These are phyloP conservation scores for Rostratula benghalensis DNA, from an alignment of 2,113 vertebrate genomes.

Conservation along the genomic window DNA sequence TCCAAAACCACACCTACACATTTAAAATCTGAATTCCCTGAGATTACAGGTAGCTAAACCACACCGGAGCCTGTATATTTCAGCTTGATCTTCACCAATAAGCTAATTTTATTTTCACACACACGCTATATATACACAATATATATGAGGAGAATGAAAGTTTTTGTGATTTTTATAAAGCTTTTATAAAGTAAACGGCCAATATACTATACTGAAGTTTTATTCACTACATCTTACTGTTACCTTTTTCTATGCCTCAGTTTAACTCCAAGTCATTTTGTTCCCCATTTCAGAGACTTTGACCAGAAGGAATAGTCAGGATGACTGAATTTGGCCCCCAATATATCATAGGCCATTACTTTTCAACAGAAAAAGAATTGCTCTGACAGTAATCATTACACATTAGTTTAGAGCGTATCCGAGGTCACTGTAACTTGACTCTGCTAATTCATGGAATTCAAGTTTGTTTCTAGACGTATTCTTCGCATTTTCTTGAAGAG, in stretches of 20 bases:
- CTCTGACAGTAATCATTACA: not conserved
- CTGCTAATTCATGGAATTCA: not conserved
- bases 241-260: not conserved
- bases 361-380: not conserved
- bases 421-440: slow-evolving; percentile 39
- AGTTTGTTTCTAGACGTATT: not conserved
- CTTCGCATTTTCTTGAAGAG: not conserved
- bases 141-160: not conserved
- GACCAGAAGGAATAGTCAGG: not conserved
- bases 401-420: not conserved
- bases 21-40: not conserved
- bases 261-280: not conserved
- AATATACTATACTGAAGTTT: not conserved
- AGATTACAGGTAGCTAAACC: not conserved
- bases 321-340: slow-evolving; percentile 1
- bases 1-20: too few species aligned
- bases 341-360: not conserved
- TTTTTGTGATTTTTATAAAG: not conserved
- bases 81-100: not conserved
- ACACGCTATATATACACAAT: not conserved
- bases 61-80: not conserved
- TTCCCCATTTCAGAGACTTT: not conserved
- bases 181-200: not conserved
- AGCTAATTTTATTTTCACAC: not conserved
- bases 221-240: not conserved